A percentile compares a stretch with the other conserved stretches of the same genome.
Conservation (phyloP, 2,113 vertebrate genomes). For the Bungarus multicinctus region DNA sequence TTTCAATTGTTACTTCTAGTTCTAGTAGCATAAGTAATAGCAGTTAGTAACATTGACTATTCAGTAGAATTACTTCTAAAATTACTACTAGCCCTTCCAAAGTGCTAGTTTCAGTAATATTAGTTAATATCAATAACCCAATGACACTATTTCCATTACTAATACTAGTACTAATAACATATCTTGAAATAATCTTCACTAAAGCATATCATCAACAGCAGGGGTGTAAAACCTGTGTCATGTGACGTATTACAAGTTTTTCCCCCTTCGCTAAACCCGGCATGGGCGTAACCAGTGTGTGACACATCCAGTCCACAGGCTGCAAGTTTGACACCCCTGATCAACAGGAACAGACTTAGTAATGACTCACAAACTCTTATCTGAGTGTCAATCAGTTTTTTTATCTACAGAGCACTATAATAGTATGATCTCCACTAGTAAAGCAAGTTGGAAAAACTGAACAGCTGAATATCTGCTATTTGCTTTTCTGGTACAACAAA, state of each 20-base stretch:
- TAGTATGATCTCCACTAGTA: neutral
- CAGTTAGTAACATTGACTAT: neutral
- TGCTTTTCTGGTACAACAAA: constrained; percentile 58
- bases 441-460: constrained; percentile 47
- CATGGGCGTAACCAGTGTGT: no score
- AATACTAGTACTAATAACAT: neutral
- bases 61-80: neutral
- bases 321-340: no score
- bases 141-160: neutral
- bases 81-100: neutral
- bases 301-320: no score
- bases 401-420: neutral
- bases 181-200: neutral
- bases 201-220: no score
- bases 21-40: neutral
- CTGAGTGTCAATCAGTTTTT: constrained; percentile 6
- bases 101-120: neutral
- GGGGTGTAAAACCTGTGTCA: no score
- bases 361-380: neutral
- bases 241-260: no score
- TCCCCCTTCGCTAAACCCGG: no score
- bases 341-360: neutral
- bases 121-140: neutral
- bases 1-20: neutral
- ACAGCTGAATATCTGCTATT: constrained; percentile 59